Evolutionary conservation across 2,888 invertebrate species (phyloP).

Genomic region (Tyria jacobaeae): DNA sequence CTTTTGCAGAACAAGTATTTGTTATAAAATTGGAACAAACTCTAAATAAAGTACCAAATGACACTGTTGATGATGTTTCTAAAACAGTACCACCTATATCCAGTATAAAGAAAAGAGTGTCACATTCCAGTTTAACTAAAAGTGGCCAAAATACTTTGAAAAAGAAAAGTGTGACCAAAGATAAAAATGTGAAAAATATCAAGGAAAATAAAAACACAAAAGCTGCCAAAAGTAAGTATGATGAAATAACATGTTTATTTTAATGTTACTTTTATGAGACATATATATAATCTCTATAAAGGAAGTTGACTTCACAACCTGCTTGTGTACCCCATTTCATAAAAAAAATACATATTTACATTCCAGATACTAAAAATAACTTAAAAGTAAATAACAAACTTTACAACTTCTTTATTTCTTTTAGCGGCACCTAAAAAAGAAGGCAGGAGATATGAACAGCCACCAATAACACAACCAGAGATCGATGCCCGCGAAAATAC

Average conservation of each 20-base stretch:
- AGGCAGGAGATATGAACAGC: background rate
- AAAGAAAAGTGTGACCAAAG: background rate
- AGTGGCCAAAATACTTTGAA: background rate
- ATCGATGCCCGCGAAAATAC: slow-evolving; percentile 55
- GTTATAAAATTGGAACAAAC: slow-evolving; percentile 37
- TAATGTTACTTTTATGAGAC: background rate
- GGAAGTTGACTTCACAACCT: too few relatives aligned
- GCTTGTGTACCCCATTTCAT: too few relatives aligned
- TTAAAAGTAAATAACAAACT: too few relatives aligned
- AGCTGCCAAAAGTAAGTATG: slow-evolving; percentile 12
- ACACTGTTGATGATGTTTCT: background rate
- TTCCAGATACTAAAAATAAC: background rate
- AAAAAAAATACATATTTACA: background rate
- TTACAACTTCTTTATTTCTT: slow-evolving; percentile 15
- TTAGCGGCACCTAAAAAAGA: slow-evolving; percentile 12
- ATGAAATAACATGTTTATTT: background rate
- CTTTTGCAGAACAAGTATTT: slow-evolving; percentile 41
- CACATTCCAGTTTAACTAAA: background rate
- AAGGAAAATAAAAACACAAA: background rate
- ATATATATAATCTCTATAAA: too few relatives aligned
- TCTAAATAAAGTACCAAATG: background rate
- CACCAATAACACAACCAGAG: slow-evolving; percentile 18
- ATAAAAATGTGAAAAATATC: background rate
- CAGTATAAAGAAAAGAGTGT: background rate
- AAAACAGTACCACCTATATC: background rate